These are phyloP conservation scores for Puffinus mauretanicus DNA, from an alignment of 2,113 vertebrate genomes.

Conservation along the genomic window DNA sequence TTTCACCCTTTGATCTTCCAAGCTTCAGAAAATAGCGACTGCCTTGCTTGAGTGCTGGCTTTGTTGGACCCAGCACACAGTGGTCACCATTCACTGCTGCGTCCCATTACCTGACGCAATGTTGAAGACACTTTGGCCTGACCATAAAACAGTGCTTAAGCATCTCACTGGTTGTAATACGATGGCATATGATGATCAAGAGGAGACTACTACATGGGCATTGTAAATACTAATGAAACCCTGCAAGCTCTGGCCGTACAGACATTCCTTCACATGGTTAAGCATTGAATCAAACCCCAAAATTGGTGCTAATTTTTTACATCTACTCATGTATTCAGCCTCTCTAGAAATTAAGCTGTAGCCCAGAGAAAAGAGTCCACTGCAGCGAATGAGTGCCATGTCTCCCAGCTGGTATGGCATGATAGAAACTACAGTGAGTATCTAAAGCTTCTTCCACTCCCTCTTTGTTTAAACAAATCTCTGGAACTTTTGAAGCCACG, in stretches of 20 bases:
- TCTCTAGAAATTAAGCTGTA: neutral
- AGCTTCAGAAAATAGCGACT: neutral
- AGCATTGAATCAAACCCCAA: neutral
- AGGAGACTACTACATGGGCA: neutral
- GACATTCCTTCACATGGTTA: neutral
- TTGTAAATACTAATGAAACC: neutral
- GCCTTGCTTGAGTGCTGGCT: rapidly evolving
- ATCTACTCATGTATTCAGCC: neutral
- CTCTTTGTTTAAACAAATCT: neutral
- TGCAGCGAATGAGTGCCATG: neutral
- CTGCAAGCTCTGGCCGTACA: neutral
- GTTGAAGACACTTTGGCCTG: neutral
- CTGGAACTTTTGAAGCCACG: neutral
- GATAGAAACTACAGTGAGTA: neutral
- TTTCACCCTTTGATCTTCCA: neutral
- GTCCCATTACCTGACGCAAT: neutral
- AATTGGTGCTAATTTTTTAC: neutral
- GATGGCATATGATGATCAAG: neutral
- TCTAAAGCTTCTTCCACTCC: neutral
- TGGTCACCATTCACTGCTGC: neutral
- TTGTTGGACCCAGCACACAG: neutral
- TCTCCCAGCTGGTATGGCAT: neutral
- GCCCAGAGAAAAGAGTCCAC: neutral
- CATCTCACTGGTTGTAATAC: neutral
- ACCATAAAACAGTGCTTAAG: neutral